These are phyloP conservation scores for Latrodectus geometricus DNA, from an alignment of 1,140 invertebrate genomes.

Conservation along the genomic window DNA sequence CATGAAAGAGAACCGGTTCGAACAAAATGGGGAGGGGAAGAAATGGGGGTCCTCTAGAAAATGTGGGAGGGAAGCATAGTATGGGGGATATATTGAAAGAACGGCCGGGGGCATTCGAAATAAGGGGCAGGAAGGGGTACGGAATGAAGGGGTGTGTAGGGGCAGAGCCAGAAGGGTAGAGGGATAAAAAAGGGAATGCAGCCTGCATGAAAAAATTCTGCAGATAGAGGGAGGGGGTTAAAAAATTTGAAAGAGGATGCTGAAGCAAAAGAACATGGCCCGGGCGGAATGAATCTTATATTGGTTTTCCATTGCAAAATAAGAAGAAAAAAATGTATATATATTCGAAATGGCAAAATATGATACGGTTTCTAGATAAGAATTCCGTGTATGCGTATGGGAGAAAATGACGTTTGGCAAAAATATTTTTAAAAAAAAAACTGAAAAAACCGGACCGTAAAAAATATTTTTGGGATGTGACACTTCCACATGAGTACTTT, in stretches of 20 bases:
- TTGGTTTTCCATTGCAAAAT: conserved; percentile 61
- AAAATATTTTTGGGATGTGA: conserved; percentile 25
- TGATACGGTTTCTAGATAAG: conserved; percentile 60
- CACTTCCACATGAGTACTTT: neutral
- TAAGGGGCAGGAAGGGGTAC: conserved; percentile 36
- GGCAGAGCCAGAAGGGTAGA: neutral
- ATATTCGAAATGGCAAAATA: conserved; percentile 62
- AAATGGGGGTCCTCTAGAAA: neutral
- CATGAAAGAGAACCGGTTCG: conserved; percentile 52
- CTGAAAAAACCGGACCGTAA: conserved; percentile 11
- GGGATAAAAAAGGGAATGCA: conserved; percentile 33
- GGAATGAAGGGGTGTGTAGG: neutral
- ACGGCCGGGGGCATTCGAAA: conserved; percentile 59
- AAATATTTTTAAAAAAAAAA: no score
- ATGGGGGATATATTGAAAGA: conserved; percentile 50
- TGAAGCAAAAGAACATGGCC: conserved; percentile 45
- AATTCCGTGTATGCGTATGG: conserved; percentile 43
- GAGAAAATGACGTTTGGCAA: conserved; percentile 13
- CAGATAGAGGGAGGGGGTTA: conserved; percentile 12
- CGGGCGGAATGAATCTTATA: conserved; percentile 58
- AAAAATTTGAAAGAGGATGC: conserved; percentile 25
- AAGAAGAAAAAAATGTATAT: conserved; percentile 41
- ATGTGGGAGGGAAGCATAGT: conserved; percentile 23
- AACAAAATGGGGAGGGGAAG: conserved; percentile 5
- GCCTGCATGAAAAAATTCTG: conserved; percentile 28